Conservation (phyloP, 2,113 vertebrate genomes). For the Deroptyus accipitrinus region DNA sequence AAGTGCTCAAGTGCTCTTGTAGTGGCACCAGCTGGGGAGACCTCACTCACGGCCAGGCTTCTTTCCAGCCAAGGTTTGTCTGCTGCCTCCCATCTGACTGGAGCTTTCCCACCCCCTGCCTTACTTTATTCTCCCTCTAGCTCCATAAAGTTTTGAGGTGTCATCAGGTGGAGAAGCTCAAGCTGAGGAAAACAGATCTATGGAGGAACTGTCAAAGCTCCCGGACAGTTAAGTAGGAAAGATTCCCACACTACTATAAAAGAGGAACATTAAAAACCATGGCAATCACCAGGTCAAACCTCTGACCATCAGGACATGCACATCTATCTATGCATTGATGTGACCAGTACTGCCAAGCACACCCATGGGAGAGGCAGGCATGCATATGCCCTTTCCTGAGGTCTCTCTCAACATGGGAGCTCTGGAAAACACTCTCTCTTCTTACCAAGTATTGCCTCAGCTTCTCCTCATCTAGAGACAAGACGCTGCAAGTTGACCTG, state of each 20-base stretch:
- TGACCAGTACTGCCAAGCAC: not conserved
- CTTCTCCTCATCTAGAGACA: not conserved
- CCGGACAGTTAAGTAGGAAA: not conserved
- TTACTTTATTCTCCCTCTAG: not conserved
- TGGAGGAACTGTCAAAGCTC: not conserved
- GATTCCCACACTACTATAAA: not conserved
- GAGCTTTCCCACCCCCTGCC: not conserved
- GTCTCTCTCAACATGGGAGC: not conserved
- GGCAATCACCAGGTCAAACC: not conserved
- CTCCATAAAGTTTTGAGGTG: not conserved
- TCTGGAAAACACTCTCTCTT: not conserved
- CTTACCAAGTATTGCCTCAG: not conserved
- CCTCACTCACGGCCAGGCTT: not conserved
- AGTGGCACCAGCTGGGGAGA: not conserved
- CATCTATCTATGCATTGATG: fast-evolving
- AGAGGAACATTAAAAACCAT: not conserved
- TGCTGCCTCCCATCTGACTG: not conserved
- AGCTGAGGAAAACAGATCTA: not conserved
- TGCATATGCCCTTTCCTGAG: not conserved
- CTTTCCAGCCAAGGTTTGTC: not conserved
- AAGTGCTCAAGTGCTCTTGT: fast-evolving
- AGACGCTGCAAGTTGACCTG: not conserved
- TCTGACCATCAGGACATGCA: not conserved
- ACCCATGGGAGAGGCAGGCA: not conserved
- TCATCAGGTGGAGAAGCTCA: not conserved